These are phyloP conservation scores for Drosophila maculinotata DNA, from an alignment of 2,888 invertebrate species.

Conservation along the genomic window DNA sequence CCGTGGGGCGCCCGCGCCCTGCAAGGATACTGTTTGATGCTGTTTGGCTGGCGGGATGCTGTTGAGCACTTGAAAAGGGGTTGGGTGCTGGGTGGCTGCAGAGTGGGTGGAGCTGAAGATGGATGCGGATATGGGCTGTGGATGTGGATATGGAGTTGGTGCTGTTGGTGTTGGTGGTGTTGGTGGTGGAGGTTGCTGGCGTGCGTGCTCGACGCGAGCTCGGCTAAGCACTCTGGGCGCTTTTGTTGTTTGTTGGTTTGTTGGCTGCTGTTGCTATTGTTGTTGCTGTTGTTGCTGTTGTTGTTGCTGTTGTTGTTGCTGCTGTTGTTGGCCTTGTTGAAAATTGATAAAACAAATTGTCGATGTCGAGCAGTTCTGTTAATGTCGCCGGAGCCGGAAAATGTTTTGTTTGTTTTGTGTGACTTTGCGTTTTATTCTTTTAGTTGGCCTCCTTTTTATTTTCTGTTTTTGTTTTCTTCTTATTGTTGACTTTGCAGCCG, in stretches of 20 bases:
- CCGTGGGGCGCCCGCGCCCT: constrained; percentile 66
- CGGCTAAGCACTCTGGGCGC: constrained; percentile 77
- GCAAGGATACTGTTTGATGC: constrained; percentile 44
- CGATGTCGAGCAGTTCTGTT: constrained; percentile 83
- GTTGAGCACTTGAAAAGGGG: constrained; percentile 41
- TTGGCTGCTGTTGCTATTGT: constrained; percentile 51
- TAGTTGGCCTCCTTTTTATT: constrained; percentile 16
- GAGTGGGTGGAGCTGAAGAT: constrained; percentile 49
- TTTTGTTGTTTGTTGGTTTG: constrained; percentile 73
- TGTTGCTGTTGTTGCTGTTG: constrained; percentile 55
- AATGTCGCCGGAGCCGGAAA: constrained; percentile 83
- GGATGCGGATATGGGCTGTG: constrained; percentile 58
- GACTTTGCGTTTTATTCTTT: constrained; percentile 65
- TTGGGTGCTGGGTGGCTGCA: constrained; percentile 32
- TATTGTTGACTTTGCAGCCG: constrained; percentile 62
- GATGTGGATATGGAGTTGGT: constrained; percentile 39
- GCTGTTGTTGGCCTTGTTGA: constrained; percentile 71
- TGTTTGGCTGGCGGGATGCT: constrained; percentile 33
- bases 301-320: constrained; percentile 44
- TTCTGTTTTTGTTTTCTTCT: constrained; percentile 29
- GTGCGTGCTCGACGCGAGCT: constrained; percentile 72
- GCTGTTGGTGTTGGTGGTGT: constrained; percentile 20
- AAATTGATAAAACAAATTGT: constrained; percentile 83
- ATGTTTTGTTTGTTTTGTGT: constrained; percentile 81
- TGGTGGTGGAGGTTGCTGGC: constrained; percentile 39